Evolutionary conservation across 2,797 vertebrate genomes (phyloP).

Genomic region (Cirrhinus molitorella): DNA sequence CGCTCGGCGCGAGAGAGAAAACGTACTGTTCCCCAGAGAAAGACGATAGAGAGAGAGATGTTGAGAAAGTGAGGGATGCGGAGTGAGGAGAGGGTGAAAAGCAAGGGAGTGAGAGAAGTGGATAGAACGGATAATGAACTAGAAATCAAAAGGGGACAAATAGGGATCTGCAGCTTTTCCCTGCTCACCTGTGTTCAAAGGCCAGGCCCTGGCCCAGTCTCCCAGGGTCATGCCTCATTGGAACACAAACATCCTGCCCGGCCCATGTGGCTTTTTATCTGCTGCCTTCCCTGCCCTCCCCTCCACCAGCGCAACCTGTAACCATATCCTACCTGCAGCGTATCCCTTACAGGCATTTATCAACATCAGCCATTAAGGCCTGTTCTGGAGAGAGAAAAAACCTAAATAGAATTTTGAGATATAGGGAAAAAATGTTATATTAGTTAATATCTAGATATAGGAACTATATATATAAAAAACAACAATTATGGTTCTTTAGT

Average conservation of each 20-base stretch:
- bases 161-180: constrained; percentile 37
- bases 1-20: constrained; percentile 48
- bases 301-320: constrained; percentile 77
- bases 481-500: not conserved
- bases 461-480: not conserved
- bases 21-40: constrained; percentile 58
- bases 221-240: constrained; percentile 70
- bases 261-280: constrained; percentile 69
- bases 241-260: constrained; percentile 72
- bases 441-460: not conserved
- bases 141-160: constrained; percentile 53
- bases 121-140: constrained; percentile 28
- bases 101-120: constrained; percentile 37
- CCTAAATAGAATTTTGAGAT: constrained; percentile 70
- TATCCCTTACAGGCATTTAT: constrained; percentile 88
- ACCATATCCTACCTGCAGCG: constrained; percentile 87
- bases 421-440: constrained; percentile 47
- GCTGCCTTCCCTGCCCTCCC: constrained; percentile 50
- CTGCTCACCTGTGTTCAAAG: constrained; percentile 59
- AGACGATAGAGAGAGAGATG: constrained; percentile 40
- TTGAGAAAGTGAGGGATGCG: constrained; percentile 55
- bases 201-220: constrained; percentile 59
- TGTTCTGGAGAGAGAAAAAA: constrained; percentile 68
- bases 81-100: constrained; percentile 53
- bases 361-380: constrained; percentile 81